Conservation (phyloP, 2,888 invertebrate genomes). For the Parnassius apollo region DNA sequence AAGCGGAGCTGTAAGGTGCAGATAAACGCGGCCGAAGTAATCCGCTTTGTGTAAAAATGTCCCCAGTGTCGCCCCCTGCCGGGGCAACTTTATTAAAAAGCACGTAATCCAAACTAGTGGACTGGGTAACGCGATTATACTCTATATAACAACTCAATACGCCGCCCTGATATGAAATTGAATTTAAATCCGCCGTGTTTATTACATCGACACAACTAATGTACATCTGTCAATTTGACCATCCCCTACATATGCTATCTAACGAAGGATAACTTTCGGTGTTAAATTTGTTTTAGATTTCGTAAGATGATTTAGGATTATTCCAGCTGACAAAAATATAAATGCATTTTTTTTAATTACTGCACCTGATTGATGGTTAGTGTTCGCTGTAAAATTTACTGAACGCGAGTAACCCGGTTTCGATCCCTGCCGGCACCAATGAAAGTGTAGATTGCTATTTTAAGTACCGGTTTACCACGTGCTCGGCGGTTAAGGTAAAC, state of each 20-base stretch:
- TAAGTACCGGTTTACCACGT: too few species aligned
- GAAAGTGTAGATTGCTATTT: too few species aligned
- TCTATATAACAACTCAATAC: constrained; percentile 75
- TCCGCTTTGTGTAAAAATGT: constrained; percentile 80
- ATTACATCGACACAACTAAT: constrained; percentile 16
- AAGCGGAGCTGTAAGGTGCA: constrained; percentile 76
- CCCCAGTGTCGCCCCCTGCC: constrained; percentile 67
- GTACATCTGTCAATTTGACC: constrained; percentile 26
- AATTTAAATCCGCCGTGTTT: constrained; percentile 60
- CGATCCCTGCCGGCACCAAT: too few species aligned
- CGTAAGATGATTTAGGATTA: too few species aligned
- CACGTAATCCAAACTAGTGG: constrained; percentile 77
- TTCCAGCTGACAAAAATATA: too few species aligned
- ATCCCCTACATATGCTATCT: constrained; percentile 42
- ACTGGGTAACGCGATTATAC: constrained; percentile 78
- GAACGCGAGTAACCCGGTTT: too few species aligned
- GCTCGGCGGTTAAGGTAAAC: too few species aligned
- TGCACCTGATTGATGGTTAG: too few species aligned
- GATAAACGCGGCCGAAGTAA: constrained; percentile 78
- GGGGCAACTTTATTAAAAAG: constrained; percentile 78
- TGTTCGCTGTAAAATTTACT: too few species aligned
- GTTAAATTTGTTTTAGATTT: background rate
- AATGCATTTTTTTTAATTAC: too few species aligned
- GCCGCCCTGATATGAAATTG: constrained; percentile 71
- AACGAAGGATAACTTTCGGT: constrained; percentile 30